phyloP scores from a whole-genome alignment of 2,113 vertebrate species.

The Pungitius pungitius region DNA sequence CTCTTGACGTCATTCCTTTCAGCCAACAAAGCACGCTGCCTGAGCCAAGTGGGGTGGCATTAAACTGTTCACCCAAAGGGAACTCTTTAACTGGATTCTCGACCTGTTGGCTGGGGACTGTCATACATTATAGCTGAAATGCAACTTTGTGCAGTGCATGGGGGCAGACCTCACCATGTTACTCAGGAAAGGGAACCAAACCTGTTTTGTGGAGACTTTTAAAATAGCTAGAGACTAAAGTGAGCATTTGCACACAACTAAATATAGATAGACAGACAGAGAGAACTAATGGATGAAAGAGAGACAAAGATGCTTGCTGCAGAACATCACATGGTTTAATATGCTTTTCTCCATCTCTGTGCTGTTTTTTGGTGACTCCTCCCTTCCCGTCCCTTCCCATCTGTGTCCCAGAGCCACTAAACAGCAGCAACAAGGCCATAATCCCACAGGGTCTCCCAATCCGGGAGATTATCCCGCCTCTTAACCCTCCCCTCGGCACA shows the following conservation, averaged over 20 bases:
- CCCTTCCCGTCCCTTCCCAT: slow-evolving; percentile 49
- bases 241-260: not conserved
- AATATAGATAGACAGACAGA: not conserved
- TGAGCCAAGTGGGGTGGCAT: slow-evolving; percentile 22
- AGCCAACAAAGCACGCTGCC: slow-evolving; percentile 20
- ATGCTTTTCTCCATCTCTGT: not conserved
- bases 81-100: slow-evolving; percentile 11
- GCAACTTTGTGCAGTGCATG: not conserved
- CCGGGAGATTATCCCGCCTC: slow-evolving; percentile 77
- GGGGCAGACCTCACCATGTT: slow-evolving; percentile 14
- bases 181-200: not conserved
- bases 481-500: slow-evolving; percentile 31
- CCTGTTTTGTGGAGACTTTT: not conserved
- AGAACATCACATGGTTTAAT: slow-evolving; percentile 1
- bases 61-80: slow-evolving; percentile 20
- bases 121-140: not conserved
- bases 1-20: slow-evolving; percentile 45
- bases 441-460: slow-evolving; percentile 77
- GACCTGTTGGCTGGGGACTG: not conserved
- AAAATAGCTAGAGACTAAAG: not conserved
- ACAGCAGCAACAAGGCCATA: slow-evolving; percentile 65
- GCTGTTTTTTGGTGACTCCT: slow-evolving; percentile 29
- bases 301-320: not conserved
- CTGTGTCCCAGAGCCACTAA: slow-evolving; percentile 62
- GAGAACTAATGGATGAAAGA: not conserved